A percentile compares a stretch with the other conserved stretches of the same genome.
These are phyloP conservation scores for Crotalus viridis DNA, from an alignment of 2,113 vertebrate genomes.

Conservation along the genomic window DNA sequence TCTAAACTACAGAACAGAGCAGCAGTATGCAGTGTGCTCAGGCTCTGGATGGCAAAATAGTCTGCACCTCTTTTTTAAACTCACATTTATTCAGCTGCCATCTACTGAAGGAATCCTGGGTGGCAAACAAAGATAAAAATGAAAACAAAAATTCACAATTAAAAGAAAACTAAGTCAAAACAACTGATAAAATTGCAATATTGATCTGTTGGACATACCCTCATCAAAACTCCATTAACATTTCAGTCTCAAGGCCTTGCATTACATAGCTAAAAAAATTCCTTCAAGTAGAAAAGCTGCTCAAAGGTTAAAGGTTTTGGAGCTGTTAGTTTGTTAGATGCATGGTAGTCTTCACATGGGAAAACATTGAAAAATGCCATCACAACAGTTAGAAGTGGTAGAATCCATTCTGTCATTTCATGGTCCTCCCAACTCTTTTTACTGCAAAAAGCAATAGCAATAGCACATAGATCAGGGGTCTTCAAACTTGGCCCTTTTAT, in stretches of 20 bases:
- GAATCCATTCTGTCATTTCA: not conserved
- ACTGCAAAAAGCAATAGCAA: not conserved
- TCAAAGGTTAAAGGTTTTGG: not conserved
- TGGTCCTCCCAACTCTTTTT: not conserved
- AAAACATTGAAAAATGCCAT: not conserved
- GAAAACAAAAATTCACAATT: not conserved
- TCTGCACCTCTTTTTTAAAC: not conserved
- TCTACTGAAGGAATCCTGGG: not conserved
- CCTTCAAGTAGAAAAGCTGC: not conserved
- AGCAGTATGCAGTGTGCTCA: not conserved
- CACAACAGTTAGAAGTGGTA: not conserved
- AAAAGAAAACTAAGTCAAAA: not conserved
- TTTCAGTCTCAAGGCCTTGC: not conserved
- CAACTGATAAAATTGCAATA: not conserved
- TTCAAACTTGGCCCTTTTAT: no score
- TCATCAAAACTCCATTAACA: not conserved
- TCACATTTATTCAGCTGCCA: not conserved
- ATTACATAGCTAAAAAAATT: not conserved
- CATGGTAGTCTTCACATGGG: not conserved
- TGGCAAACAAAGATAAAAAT: not conserved
- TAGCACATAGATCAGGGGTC: no score
- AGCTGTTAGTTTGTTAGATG: not conserved
- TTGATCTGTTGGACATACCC: not conserved
- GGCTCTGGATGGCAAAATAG: not conserved
- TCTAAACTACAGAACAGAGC: not conserved